Conservation (phyloP, 2,113 vertebrate genomes). For the Epinephelus moara region DNA sequence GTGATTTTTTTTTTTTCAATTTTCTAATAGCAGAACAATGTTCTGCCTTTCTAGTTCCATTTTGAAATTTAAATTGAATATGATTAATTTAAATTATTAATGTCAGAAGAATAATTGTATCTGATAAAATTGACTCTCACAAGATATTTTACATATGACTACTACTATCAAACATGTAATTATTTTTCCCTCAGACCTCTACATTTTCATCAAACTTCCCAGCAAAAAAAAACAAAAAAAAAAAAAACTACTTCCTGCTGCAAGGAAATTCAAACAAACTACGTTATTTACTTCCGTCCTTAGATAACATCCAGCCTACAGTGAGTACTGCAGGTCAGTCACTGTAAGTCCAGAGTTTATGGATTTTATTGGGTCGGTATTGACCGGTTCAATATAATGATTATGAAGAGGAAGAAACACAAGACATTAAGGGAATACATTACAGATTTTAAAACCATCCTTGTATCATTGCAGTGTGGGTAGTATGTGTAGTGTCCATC, state of each 20-base stretch:
- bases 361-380: not conserved
- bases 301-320: not conserved
- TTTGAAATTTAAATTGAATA: not conserved
- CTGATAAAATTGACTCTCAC: not conserved
- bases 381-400: not conserved
- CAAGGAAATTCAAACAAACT: not conserved
- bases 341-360: not conserved
- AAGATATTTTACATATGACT: not conserved
- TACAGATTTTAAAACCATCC: too few species aligned
- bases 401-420: not conserved
- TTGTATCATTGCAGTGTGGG: too few species aligned
- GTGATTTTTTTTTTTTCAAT: too few species aligned
- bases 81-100: not conserved
- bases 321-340: not conserved
- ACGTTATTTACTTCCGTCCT: not conserved
- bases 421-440: too few species aligned
- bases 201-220: not conserved
- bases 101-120: not conserved
- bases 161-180: too few species aligned
- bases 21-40: too few species aligned
- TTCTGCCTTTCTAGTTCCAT: too few species aligned
- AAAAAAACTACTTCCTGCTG: not conserved
- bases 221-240: not conserved
- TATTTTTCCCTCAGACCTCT: not conserved
- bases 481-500: too few species aligned